Evolutionary conservation across 2,113 vertebrate genomes (phyloP).

Genomic region (Pongo pygmaeus): DNA sequence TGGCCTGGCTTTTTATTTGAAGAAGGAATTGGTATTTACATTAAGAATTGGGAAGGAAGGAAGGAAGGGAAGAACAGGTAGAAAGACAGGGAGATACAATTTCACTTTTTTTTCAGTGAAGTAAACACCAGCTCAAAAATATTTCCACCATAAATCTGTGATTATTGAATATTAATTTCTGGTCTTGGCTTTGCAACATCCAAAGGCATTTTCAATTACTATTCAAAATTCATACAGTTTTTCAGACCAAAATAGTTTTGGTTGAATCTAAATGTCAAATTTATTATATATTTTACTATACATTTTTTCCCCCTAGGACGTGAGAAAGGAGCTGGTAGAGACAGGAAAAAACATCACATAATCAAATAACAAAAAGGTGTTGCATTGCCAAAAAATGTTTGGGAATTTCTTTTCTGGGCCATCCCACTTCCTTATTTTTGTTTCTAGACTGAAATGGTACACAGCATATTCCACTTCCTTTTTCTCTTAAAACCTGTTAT

Average conservation of each 20-base stretch:
- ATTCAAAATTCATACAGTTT: not conserved
- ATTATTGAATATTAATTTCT: slow-evolving; percentile 13
- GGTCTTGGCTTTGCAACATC: not conserved
- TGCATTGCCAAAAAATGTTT: not conserved
- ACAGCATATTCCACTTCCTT: slow-evolving; percentile 29
- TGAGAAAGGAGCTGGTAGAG: not conserved
- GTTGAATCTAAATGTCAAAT: not conserved
- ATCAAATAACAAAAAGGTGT: not conserved
- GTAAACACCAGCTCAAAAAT: not conserved
- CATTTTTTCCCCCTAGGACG: not conserved
- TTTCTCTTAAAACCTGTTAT: not conserved
- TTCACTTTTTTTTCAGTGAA: not conserved
- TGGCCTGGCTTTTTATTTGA: not conserved
- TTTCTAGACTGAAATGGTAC: slow-evolving; percentile 40
- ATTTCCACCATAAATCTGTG: not conserved
- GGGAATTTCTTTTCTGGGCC: not conserved
- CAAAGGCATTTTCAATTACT: not conserved
- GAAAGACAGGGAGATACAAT: not conserved
- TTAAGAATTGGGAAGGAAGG: not conserved
- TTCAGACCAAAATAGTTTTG: not conserved
- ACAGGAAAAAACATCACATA: not conserved
- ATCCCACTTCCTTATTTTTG: slow-evolving; percentile 43
- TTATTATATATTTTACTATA: not conserved
- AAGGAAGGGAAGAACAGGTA: not conserved
- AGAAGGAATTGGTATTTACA: not conserved